Evolutionary conservation across 2,797 vertebrate species (phyloP), one percentile per base, ranked within the genome.

Genomic region (Galaxias olidus): DNA sequence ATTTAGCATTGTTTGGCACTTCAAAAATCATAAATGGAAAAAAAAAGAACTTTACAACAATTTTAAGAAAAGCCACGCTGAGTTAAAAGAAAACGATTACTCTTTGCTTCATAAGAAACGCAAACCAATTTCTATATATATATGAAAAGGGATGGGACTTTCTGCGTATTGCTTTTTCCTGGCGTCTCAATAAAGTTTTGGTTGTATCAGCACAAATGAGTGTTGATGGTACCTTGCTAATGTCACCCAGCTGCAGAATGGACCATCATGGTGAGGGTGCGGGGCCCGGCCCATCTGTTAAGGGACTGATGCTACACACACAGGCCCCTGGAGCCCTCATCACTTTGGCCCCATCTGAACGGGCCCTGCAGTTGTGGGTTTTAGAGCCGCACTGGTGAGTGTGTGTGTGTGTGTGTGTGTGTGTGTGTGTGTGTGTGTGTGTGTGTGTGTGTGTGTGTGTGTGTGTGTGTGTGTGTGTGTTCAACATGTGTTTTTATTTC

Each of bases 141-240:
- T 72, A 71, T 62, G 72, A 59, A 68, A 57, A 18, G 11, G 61
- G 58, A 51, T 55, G 69, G 64, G 8, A n/a, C 50, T 63, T 68
- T 50, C 66, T 61, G 84, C 79, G 81, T 78, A 82, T 79, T 69
- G 74, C 66, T 63, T 70, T 72, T 66, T 4, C 78, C 61, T 57
- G 1, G 78, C 75, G 76, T 87, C 82, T 88, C 86, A 87, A 88
- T 85, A 88, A 85, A 84, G 76, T 90, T 91, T 90, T 83, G 86
- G 86, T 87, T 89, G 90, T 87, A 91, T 91, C 91, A 91, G 90
- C 88, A 91, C 88, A 92, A 91, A 91, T 92, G 90, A 91, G 86
- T 87, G 89, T 87, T 88, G 88, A 91, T 87, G 88, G 87, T 90
- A 90, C 86, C 88, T 87, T 84, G 84, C 87, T 93, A 91, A 93